These are phyloP conservation scores for Chelonus insularis DNA, from an alignment of 1,140 invertebrate species.

Conservation along the genomic window DNA sequence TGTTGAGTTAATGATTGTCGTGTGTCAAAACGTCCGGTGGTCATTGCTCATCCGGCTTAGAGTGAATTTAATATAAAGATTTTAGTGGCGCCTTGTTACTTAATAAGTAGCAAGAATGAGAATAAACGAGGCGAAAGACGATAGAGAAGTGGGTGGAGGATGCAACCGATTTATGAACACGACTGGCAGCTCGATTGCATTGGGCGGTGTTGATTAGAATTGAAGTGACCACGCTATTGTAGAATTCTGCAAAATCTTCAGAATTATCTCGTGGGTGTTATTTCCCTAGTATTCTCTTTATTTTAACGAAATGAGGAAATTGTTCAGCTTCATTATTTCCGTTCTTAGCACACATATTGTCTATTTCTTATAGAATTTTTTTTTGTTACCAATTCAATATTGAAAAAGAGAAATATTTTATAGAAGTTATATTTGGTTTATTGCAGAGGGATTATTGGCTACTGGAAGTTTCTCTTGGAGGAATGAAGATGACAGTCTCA, in stretches of 20 bases:
- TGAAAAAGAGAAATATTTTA: too few species aligned
- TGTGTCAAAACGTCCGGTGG: too few species aligned
- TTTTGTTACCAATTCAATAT: too few species aligned
- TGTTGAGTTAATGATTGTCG: too few species aligned
- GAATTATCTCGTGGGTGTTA: slow-evolving; percentile 56
- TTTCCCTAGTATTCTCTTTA: not conserved
- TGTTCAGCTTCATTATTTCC: slow-evolving; percentile 48
- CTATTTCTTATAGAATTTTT: not conserved
- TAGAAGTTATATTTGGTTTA: slow-evolving; percentile 16
- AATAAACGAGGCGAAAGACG: not conserved
- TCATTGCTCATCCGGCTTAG: too few species aligned
- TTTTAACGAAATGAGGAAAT: slow-evolving; percentile 52
- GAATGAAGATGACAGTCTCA: slow-evolving; percentile 66
- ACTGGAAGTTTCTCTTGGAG: slow-evolving; percentile 65
- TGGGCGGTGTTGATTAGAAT: slow-evolving; percentile 41
- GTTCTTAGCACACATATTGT: not conserved
- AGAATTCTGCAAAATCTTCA: slow-evolving; percentile 55
- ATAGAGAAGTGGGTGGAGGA: slow-evolving; percentile 44
- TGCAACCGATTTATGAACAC: slow-evolving; percentile 44
- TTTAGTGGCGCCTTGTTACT: too few species aligned
- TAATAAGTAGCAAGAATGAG: not conserved
- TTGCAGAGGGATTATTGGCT: slow-evolving; percentile 66
- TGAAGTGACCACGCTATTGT: slow-evolving; percentile 26
- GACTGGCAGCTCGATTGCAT: slow-evolving; percentile 34
- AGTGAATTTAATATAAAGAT: too few species aligned